Base-by-base conservation (phyloP, 2,797 vertebrate genomes). In the Crocodylus rhombifer region DNA sequence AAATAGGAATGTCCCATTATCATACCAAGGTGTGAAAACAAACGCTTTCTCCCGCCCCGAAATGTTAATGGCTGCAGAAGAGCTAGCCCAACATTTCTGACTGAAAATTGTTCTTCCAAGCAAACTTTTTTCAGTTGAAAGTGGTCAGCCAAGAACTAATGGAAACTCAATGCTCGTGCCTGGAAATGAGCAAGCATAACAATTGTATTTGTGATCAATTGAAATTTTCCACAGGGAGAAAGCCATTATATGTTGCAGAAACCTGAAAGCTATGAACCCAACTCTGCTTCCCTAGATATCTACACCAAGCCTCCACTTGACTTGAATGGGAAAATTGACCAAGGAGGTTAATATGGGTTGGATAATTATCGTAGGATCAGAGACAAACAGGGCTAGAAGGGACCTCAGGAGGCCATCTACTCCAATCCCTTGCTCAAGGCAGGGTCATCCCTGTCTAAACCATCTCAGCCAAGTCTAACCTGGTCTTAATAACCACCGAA, bases 231-330 rank as follows among this genome's bases (percentile, higher is more conserved):
- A 23, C 21, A 42, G 67, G 17, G 36, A 42, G 23, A 71, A 71
- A 23, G 18, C 33, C 11, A 36, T 71, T 42, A 21, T 71, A 71
- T 42, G 23, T 71, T 71, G 20, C 33, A 36, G 30, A 69, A 69
- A 6, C 33, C 67, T 36, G 23, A 71, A 36, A 71, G 67, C 33
- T 42, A 42, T 12, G 20, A 14, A 6, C 5, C 42, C 3, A 4
- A 0, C 5, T 76, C 55, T 20, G 12, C 8, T 33, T 55, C 61
- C 55, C 4, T 62, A 64, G 20, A 42, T 0, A 7, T 63, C 63
- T 21, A 10, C 58, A 42, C 15, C 13, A 56, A 42, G 63, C 21
- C 20, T 71, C 67, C 42, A 21, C 12, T 42, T 71, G 33, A 42
- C 33, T 36, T 71, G 67, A 42, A 14, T 14, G 33, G 30, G 67